Evolutionary conservation across 1,140 invertebrate species (phyloP), one percentile per base, ranked within the genome.

Genomic region (Anthonomus grandis): DNA sequence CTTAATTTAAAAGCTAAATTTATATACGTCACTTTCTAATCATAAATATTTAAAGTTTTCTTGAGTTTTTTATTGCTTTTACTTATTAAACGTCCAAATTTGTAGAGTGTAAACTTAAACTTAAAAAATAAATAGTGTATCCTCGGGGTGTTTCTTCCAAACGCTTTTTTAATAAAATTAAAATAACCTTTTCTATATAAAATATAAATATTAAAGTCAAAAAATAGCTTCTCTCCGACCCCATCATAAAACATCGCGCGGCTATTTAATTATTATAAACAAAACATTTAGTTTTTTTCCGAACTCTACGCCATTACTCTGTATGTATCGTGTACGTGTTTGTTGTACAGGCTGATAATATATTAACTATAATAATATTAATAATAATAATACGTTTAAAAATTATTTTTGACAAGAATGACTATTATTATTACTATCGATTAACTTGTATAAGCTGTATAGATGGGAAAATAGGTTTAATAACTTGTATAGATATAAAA

Each of bases 341-440:
- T 64, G 62, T 67, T 70, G 68, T 71, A 71, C 68, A 71, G 70
- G 66, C 68, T 69, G 64, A 66, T 67, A 19, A 55, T 27, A 22
- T 36, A 17, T n/a, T n/a, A n/a, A n/a, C n/a, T n/a, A 49, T 46
- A 36, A 6, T 17, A 44, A 13, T 50, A 50, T 2, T 37, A 50
- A 38, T 23, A 41, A 51, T 41, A 55, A 15, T 55, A 24, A 55
- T 46, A 46, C 22, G 52, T 45, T 62, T 67, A 62, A 66, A 59
- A 48, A 59, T 70, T 66, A 67, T 72, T 72, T 72, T 72, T 72
- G 68, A 70, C 66, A 70, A 67, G 71, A 70, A 72, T 68, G 64
- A 71, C 67, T 66, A 70, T 62, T 67, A 69, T 65, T 65, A 70
- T 70, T 68, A 70, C 66, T 67, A 69, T 65, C 65, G n/a, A n/a